Evolutionary conservation across 1,140 invertebrate genomes (phyloP).

Genomic region (Leptinotarsa texana): DNA sequence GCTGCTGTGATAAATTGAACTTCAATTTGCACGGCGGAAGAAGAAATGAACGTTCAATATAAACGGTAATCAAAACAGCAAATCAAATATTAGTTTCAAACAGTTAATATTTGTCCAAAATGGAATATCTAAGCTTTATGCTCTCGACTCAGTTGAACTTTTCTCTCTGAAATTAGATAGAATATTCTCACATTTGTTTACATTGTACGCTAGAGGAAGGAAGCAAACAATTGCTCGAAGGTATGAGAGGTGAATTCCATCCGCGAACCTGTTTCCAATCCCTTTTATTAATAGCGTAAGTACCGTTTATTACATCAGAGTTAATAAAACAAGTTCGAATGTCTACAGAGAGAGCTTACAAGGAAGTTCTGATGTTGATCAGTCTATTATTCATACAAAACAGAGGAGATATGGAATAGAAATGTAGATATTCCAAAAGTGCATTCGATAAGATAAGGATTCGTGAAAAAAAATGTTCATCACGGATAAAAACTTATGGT

Average conservation of each 20-base stretch:
- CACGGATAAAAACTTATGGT: no score
- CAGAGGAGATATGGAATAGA: background rate
- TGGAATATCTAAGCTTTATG: constrained; percentile 13
- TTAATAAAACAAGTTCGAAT: constrained; percentile 14
- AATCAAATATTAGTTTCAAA: constrained; percentile 23
- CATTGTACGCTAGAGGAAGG: constrained; percentile 20
- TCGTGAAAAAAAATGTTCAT: no score
- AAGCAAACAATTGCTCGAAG: constrained; percentile 28
- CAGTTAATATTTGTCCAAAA: constrained; percentile 26
- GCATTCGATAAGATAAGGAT: no score
- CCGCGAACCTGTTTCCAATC: constrained; percentile 16
- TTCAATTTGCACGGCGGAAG: background rate
- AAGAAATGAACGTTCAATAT: background rate
- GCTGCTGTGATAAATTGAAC: no score
- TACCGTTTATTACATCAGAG: constrained; percentile 22
- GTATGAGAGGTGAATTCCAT: constrained; percentile 23
- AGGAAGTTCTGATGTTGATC: constrained; percentile 4
- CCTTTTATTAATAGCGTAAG: constrained; percentile 23
- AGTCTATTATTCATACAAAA: background rate
- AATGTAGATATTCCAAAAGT: no score
- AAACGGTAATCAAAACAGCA: constrained; percentile 3
- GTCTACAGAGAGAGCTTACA: background rate
- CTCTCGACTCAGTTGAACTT: constrained; percentile 10
- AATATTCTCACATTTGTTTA: constrained; percentile 26
- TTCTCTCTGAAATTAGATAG: constrained; percentile 24